Percentiles rank a stretch among this genome's conserved stretches.
These are phyloP conservation scores for Drosophila anomalata DNA, from an alignment of 2,888 invertebrate genomes.

Conservation along the genomic window DNA sequence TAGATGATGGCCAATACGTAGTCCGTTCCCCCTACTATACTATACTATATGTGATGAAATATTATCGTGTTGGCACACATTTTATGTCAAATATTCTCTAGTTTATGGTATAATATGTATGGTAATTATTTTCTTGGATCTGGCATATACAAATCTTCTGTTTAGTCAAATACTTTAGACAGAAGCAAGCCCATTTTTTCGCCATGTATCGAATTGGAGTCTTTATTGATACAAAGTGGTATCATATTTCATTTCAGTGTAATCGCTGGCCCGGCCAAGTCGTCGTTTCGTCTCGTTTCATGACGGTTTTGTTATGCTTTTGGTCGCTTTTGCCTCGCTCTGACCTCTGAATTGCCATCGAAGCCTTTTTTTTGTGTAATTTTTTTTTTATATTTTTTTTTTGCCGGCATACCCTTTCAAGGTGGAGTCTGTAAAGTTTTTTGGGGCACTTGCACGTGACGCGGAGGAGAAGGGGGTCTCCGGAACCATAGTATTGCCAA, in stretches of 20 bases:
- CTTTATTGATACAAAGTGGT: conserved; percentile 16
- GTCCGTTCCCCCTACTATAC: conserved; percentile 7
- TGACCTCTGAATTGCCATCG: conserved; percentile 34
- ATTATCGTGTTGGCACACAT: conserved; percentile 32
- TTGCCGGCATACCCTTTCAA: conserved; percentile 38
- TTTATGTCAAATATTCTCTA: conserved; percentile 29
- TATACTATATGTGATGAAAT: conserved; percentile 8
- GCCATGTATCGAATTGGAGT: conserved; percentile 18
- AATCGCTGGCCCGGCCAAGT: conserved; percentile 7
- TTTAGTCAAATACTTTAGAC: conserved; percentile 5
- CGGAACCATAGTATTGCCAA: conserved; percentile 18
- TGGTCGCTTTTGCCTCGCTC: conserved; percentile 40
- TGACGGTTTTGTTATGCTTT: conserved; percentile 38
- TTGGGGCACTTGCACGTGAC: neutral
- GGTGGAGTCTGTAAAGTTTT: conserved; percentile 44
- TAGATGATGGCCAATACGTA: conserved; percentile 3
- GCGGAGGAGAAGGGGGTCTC: neutral
- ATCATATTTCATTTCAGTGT: conserved; percentile 40
- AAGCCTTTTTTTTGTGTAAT: neutral
- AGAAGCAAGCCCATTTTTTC: conserved; percentile 13
- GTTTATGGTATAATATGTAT: conserved; percentile 11
- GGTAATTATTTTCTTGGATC: conserved; percentile 5
- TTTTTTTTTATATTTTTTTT: conserved; percentile 1
- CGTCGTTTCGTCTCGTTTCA: conserved; percentile 40
- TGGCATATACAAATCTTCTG: conserved; percentile 8